A percentile compares a stretch with the other conserved stretches of the same genome.
These are phyloP conservation scores for Spilogale gracilis DNA, from an alignment of 2,113 vertebrate species.

Conservation along the genomic window DNA sequence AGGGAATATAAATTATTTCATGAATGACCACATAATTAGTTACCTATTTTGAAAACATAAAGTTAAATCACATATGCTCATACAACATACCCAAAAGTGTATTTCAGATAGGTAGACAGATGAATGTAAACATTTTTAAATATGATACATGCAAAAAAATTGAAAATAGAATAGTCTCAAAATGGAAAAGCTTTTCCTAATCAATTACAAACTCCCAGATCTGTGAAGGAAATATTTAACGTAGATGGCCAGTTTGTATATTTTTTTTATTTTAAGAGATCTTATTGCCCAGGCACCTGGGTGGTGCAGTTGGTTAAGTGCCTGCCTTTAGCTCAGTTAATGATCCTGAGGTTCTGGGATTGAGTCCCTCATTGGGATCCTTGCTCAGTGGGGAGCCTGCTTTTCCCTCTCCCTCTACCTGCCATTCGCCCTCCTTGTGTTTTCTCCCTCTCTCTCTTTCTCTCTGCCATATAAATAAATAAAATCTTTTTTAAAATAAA, in stretches of 20 bases:
- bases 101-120: background rate
- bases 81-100: background rate
- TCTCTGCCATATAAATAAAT: no score
- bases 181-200: background rate
- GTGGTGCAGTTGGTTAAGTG: background rate
- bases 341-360: background rate
- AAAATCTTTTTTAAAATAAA: no score
- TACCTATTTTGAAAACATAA: conserved; percentile 30
- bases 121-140: background rate
- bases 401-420: background rate
- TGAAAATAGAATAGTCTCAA: background rate
- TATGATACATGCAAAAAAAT: background rate
- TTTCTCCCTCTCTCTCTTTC: background rate
- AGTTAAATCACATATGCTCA: background rate
- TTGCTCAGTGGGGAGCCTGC: background rate
- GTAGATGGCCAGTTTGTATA: background rate
- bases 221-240: background rate
- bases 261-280: conserved; percentile 29
- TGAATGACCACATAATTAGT: background rate
- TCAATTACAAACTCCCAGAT: background rate
- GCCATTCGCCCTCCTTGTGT: background rate
- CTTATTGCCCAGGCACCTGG: background rate
- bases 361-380: background rate
- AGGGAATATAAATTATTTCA: background rate
- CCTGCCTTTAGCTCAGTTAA: background rate